These are phyloP conservation scores for Rafetus swinhoei DNA, from an alignment of 2,113 vertebrate species.

Conservation along the genomic window DNA sequence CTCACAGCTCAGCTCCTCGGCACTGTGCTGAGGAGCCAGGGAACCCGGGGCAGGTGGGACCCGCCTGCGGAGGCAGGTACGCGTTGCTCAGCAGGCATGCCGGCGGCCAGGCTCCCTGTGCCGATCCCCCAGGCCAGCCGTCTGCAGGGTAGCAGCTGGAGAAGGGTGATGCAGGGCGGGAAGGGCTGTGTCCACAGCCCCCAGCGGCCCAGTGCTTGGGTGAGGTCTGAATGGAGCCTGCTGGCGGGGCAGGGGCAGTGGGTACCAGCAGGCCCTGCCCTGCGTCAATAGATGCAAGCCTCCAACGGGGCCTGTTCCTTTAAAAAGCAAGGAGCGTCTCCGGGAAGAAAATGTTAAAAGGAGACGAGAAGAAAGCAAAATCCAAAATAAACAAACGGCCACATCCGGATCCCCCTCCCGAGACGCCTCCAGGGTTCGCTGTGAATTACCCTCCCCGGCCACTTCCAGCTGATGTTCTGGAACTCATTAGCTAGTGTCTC, in stretches of 20 bases:
- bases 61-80: background rate
- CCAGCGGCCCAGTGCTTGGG: background rate
- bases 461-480: slow-evolving; percentile 77
- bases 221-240: too few species aligned
- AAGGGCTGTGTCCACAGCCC: background rate
- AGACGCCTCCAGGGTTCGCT: slow-evolving; percentile 76
- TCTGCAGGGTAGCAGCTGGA: background rate
- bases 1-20: background rate
- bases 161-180: background rate
- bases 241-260: too few species aligned
- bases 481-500: slow-evolving; percentile 71
- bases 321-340: slow-evolving; percentile 63
- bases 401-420: slow-evolving; percentile 80
- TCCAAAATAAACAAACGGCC: slow-evolving; percentile 79
- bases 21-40: background rate
- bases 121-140: too few species aligned
- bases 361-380: slow-evolving; percentile 48
- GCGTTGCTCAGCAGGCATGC: too few species aligned
- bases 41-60: background rate
- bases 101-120: too few species aligned
- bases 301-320: slow-evolving; percentile 60
- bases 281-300: too few species aligned
- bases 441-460: slow-evolving; percentile 71
- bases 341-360: slow-evolving; percentile 61
- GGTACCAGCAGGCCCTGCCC: too few species aligned